phyloP scores from a whole-genome alignment of 1,140 invertebrate species.

The Elymnias hypermnestra region DNA sequence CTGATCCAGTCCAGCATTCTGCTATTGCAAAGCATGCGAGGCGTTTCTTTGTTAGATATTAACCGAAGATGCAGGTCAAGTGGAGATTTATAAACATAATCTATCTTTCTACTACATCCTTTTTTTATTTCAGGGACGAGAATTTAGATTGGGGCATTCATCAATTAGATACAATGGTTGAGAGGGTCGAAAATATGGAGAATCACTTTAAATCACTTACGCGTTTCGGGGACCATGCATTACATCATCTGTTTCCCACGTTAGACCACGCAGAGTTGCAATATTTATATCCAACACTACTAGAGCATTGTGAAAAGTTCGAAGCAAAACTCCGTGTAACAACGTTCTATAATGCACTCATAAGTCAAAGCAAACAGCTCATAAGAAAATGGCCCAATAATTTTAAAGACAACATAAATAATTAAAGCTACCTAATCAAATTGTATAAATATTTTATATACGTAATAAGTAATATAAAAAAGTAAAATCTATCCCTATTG shows the following conservation, averaged over 20 bases:
- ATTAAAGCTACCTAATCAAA: too few relatives aligned
- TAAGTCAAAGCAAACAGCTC: slow-evolving; percentile 55
- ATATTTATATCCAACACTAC: slow-evolving; percentile 51
- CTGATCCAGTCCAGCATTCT: too few relatives aligned
- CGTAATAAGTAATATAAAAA: too few relatives aligned
- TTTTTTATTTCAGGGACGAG: slow-evolving; percentile 56
- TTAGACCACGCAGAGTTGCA: slow-evolving; percentile 84
- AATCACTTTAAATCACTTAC: slow-evolving; percentile 80
- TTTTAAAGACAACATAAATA: slow-evolving; percentile 39
- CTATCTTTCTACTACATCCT: too few relatives aligned
- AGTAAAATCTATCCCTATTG: too few relatives aligned
- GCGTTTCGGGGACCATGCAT: slow-evolving; percentile 85
- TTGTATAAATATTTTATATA: too few relatives aligned
- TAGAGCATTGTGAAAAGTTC: slow-evolving; percentile 60
- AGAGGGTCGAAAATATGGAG: slow-evolving; percentile 77
- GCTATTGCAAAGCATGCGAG: too few relatives aligned
- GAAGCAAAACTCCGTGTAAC: slow-evolving; percentile 41
- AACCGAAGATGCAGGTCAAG: too few relatives aligned
- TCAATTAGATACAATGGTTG: slow-evolving; percentile 85
- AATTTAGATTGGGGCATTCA: slow-evolving; percentile 87
- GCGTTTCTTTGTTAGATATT: too few relatives aligned
- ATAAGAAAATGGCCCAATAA: slow-evolving; percentile 46
- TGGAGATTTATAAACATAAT: too few relatives aligned
- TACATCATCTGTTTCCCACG: slow-evolving; percentile 90
- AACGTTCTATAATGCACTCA: slow-evolving; percentile 41